Conservation (phyloP, 2,888 invertebrate genomes). For the Bombylius discolor region DNA sequence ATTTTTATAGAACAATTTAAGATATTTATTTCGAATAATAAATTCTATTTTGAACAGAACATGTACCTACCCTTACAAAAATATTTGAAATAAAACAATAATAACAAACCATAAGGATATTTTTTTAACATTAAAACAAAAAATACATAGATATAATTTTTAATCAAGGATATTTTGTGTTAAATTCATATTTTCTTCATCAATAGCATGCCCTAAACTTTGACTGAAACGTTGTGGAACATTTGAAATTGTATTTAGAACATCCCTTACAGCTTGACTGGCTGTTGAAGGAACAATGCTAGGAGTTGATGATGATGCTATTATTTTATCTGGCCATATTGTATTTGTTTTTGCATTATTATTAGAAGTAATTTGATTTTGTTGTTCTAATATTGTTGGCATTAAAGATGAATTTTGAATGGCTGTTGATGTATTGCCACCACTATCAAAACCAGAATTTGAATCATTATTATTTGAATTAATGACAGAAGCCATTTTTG, state of each 20-base stretch:
- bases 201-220: conserved; percentile 11
- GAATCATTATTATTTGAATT: background rate
- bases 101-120: no score
- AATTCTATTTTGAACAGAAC: background rate
- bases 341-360: conserved; percentile 17
- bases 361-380: conserved; percentile 16
- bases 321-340: conserved; percentile 3
- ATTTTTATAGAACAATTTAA: no score
- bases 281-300: background rate
- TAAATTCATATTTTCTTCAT: conserved; percentile 31
- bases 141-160: conserved; percentile 1
- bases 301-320: conserved; percentile 3
- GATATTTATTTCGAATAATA: no score
- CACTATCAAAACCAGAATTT: conserved; percentile 5
- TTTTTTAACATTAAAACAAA: no score
- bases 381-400: conserved; percentile 36
- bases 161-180: conserved; percentile 24
- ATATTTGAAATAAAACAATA: background rate
- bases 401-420: conserved; percentile 23
- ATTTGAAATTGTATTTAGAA: conserved; percentile 27
- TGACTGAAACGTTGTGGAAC: conserved; percentile 23
- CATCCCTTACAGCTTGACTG: conserved; percentile 22
- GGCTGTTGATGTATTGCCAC: conserved; percentile 3
- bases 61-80: conserved; percentile 5
- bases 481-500: conserved; percentile 12